Conservation (phyloP, 2,797 vertebrate species). For the Bovichtus diacanthus region DNA sequence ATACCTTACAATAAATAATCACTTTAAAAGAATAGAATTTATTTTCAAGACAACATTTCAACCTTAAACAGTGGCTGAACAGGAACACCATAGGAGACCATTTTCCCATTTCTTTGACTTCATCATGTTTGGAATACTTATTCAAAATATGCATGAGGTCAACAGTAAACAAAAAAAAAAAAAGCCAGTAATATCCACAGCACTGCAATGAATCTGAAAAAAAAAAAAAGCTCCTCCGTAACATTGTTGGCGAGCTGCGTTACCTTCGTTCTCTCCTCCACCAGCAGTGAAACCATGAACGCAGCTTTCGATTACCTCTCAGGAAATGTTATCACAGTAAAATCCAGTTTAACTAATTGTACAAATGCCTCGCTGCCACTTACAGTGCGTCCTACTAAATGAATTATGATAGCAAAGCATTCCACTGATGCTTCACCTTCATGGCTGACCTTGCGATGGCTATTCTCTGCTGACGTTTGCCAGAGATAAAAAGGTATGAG, state of each 20-base stretch:
- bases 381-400: slow-evolving; percentile 43
- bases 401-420: slow-evolving; percentile 67
- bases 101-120: slow-evolving; percentile 13
- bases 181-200: slow-evolving; percentile 8
- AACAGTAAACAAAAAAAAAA: slow-evolving; percentile 24
- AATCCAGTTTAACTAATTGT: slow-evolving; percentile 56
- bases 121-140: slow-evolving; percentile 24
- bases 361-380: slow-evolving; percentile 53
- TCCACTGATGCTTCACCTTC: slow-evolving; percentile 77
- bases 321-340: slow-evolving; percentile 40
- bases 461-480: slow-evolving; percentile 77
- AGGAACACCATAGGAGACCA: not conserved
- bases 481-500: slow-evolving; percentile 78
- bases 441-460: slow-evolving; percentile 75
- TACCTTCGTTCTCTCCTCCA: slow-evolving; percentile 31
- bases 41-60: slow-evolving; percentile 7
- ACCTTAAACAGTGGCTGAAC: slow-evolving; percentile 10
- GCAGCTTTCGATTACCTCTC: slow-evolving; percentile 39
- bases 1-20: not conserved
- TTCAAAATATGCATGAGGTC: slow-evolving; percentile 31
- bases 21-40: slow-evolving; percentile 11
- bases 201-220: slow-evolving; percentile 20
- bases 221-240: slow-evolving; percentile 4
- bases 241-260: not conserved
- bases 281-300: slow-evolving; percentile 12